Evolutionary conservation across 2,888 invertebrate genomes (phyloP).

Genomic region (Icerya purchasi): DNA sequence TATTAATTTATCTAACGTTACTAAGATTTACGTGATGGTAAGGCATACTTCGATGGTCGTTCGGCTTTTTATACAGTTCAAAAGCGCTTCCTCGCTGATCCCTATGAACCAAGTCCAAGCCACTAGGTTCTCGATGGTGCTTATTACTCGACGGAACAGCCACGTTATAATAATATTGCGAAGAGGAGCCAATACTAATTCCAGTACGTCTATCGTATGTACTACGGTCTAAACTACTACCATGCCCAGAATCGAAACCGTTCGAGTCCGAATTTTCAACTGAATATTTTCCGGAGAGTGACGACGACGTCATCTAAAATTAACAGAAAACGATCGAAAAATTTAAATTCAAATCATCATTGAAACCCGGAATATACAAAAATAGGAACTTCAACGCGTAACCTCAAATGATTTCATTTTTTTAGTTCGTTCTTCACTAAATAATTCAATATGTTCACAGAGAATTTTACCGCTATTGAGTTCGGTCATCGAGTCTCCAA

Average conservation of each 20-base stretch:
- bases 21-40: conserved; percentile 22
- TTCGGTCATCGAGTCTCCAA: too few species aligned
- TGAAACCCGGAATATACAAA: too few species aligned
- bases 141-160: conserved; percentile 17
- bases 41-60: conserved; percentile 21
- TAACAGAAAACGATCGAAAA: too few species aligned
- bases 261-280: conserved; percentile 20
- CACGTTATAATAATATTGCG: conserved; percentile 32
- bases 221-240: conserved; percentile 30
- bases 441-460: too few species aligned
- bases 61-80: conserved; percentile 73
- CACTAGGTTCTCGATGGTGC: conserved; percentile 28
- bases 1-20: conserved; percentile 19
- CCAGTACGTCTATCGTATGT: conserved; percentile 19
- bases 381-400: too few species aligned
- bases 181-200: conserved; percentile 8
- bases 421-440: too few species aligned
- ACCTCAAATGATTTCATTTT: too few species aligned
- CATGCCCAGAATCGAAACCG: conserved; percentile 28
- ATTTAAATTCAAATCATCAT: too few species aligned
- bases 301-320: too few species aligned
- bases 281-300: conserved; percentile 20
- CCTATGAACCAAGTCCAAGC: conserved; percentile 53
- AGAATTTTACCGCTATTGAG: too few species aligned
- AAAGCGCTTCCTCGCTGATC: conserved; percentile 88